These are phyloP conservation scores for Fundulus diaphanus DNA, from an alignment of 2,797 vertebrate species.

Conservation along the genomic window DNA sequence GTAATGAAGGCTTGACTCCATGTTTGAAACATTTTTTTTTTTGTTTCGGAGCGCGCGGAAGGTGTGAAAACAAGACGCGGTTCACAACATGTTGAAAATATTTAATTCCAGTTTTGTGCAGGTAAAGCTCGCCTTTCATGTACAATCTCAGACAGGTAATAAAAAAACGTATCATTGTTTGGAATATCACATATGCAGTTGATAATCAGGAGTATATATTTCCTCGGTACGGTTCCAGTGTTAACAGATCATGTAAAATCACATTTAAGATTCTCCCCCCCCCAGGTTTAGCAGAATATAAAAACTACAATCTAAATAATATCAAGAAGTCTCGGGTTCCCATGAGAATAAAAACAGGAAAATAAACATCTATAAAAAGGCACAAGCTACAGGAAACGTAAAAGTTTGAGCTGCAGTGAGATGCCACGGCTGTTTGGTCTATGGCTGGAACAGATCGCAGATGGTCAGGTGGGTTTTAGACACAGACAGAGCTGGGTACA, in stretches of 20 bases:
- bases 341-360: neutral
- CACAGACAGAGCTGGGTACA: slow-evolving; percentile 76
- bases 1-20: neutral
- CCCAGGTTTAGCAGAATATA: neutral
- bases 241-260: slow-evolving; percentile 16
- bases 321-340: neutral
- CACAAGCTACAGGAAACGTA: slow-evolving; percentile 10
- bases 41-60: slow-evolving; percentile 14
- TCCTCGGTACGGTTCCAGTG: slow-evolving; percentile 7
- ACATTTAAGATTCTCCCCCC: slow-evolving; percentile 19
- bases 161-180: neutral
- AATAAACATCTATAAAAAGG: slow-evolving; percentile 33
- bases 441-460: slow-evolving; percentile 62
- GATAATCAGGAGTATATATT: neutral
- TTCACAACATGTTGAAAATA: slow-evolving; percentile 4
- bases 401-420: slow-evolving; percentile 5
- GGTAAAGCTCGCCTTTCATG: neutral
- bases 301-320: slow-evolving; percentile 7
- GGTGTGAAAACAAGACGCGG: neutral
- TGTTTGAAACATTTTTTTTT: slow-evolving; percentile 31
- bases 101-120: neutral
- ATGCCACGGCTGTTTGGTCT: neutral
- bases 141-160: neutral
- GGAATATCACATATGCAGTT: slow-evolving; percentile 7
- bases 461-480: slow-evolving; percentile 72